Conservation (phyloP, 2,797 vertebrate genomes). For the Varecia variegata region DNA sequence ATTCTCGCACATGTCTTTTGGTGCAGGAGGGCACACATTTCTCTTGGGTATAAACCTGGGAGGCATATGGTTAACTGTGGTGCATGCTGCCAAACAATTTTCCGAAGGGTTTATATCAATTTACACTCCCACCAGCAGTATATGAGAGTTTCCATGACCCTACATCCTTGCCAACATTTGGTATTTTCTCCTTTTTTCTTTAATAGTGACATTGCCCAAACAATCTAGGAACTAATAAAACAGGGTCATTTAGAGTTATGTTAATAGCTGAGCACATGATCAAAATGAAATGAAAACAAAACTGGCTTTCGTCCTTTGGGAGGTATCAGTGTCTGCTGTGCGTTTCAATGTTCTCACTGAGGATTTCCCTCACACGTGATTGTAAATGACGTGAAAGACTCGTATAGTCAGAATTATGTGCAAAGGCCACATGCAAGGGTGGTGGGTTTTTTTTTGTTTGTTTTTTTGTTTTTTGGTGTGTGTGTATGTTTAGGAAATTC, state of each 20-base stretch:
- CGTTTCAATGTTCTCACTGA: conserved; percentile 9
- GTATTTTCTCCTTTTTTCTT: background rate
- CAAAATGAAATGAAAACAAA: conserved; percentile 62
- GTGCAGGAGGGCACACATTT: background rate
- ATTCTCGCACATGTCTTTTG: background rate
- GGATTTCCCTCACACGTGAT: background rate
- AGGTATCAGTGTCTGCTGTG: background rate
- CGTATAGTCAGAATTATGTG: background rate
- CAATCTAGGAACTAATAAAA: background rate
- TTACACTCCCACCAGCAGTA: background rate
- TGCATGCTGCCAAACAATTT: background rate
- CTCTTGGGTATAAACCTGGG: background rate
- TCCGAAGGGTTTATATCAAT: background rate
- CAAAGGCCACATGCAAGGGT: background rate
- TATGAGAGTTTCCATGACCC: background rate
- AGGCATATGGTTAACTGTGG: background rate
- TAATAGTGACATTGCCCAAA: background rate
- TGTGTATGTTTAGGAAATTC: conserved; percentile 19
- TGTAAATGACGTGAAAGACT: background rate
- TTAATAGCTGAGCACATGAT: conserved; percentile 22
- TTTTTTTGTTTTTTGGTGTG: background rate
- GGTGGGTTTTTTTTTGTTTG: too few species aligned
- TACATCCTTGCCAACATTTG: background rate
- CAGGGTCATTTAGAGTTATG: conserved; percentile 23
- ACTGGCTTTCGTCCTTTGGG: conserved; percentile 36